A percentile compares a stretch with the other conserved stretches of the same genome.
Evolutionary conservation across 2,113 vertebrate genomes (phyloP).

Genomic region (Mesocricetus auratus): DNA sequence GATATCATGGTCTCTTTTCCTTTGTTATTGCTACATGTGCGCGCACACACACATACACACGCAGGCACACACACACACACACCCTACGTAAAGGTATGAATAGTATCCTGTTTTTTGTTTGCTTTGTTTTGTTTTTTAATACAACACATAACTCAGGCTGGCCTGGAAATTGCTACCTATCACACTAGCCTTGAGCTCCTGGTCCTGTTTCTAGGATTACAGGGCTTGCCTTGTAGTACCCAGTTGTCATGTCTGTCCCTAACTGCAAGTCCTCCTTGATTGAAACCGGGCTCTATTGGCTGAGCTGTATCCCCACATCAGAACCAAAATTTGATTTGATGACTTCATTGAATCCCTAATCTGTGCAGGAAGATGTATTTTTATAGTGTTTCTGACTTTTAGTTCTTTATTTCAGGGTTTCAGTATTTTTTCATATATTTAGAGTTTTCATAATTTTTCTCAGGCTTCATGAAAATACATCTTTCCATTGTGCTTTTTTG

Average conservation of each 20-base stretch:
- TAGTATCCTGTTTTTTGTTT: background rate
- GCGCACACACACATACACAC: background rate
- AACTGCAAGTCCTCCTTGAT: background rate
- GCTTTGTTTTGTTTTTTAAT: background rate
- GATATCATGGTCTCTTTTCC: background rate
- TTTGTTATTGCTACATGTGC: background rate
- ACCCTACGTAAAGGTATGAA: background rate
- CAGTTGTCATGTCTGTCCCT: background rate
- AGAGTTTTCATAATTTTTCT: slow-evolving; percentile 14
- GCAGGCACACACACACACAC: background rate
- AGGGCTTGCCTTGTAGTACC: background rate
- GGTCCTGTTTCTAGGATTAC: background rate
- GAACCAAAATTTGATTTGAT: background rate
- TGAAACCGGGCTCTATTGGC: background rate
- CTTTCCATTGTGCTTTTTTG: background rate
- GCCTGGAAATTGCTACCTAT: background rate
- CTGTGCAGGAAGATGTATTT: background rate
- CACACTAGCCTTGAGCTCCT: background rate
- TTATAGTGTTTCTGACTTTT: background rate
- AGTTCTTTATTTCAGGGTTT: background rate
- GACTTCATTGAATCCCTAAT: background rate
- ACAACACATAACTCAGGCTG: background rate
- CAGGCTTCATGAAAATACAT: background rate
- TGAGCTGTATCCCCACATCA: background rate
- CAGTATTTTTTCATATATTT: background rate